Evolutionary conservation across 2,888 invertebrate species (phyloP), one percentile per base, ranked within the genome.

Genomic region (Pseudoips prasinana): DNA sequence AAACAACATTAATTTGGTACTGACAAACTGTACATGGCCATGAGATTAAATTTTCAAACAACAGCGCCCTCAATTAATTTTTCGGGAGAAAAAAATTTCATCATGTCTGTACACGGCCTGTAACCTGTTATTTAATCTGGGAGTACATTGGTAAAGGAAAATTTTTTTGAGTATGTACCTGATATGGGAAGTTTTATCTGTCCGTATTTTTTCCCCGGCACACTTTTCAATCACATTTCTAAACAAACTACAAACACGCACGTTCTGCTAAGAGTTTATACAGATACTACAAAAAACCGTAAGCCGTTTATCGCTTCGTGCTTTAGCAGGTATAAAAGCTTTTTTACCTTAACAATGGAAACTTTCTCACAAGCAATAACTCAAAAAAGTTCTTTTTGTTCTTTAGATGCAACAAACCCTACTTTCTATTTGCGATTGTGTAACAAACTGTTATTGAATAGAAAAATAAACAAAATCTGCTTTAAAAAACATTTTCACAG

Each of bases 1-100:
- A 70, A 64, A 71, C 62, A 70, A 61, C 63, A 63, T 73, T 75
- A 77, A 79, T 80, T 79, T 77, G n/a, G 70, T 64, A 63, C 73
- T 53, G 65, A 59, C 61, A 65, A 59, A 53, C 44, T 58, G 60
- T 59, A 79, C 81, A 82, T 64, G 79, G 61, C 64, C 64, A 64
- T 63, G 69, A 73, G 76, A 83, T 84, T 83, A 84, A 84, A 81
- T 79, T 82, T 81, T 75, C 72, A 76, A 79, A 77, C 73, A 71
- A 65, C 70, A 59, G 69, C 65, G 55, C 63, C n/a, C 69, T 51
- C 72, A 69, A 76, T 80, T 77, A 77, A 73, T 61, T 78, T 77
- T 73, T 61, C 66, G 67, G 46, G 72, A 68, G 72, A 72, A 78
- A 72, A 72, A 71, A 62, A 58, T 69, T 71, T 70, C 71, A 70